Evolutionary conservation across 2,888 invertebrate genomes (phyloP).

Genomic region (Amphipyra berbera): DNA sequence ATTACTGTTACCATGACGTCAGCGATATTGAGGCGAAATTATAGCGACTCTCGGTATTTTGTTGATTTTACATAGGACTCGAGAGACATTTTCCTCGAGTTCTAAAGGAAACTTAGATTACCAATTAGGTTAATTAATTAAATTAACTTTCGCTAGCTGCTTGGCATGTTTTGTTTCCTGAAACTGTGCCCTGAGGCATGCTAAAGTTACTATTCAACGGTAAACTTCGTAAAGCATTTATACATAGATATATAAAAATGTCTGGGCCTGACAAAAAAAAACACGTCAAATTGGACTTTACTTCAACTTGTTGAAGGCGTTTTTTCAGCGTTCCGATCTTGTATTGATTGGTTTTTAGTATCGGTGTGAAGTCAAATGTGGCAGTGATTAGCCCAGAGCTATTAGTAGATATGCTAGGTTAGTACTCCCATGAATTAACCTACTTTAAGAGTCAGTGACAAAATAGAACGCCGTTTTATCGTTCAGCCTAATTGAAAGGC

Average conservation of each 20-base stretch:
- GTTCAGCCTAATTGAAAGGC: constrained; percentile 17
- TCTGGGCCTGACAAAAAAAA: too few relatives aligned
- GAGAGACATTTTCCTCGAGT: background rate
- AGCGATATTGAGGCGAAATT: too few relatives aligned
- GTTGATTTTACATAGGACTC: too few relatives aligned
- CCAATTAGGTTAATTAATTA: background rate
- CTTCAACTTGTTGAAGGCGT: background rate
- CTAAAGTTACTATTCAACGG: background rate
- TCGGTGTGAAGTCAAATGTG: background rate
- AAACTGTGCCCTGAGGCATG: background rate
- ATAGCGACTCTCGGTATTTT: too few relatives aligned
- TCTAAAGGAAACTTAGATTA: background rate
- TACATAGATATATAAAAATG: too few relatives aligned
- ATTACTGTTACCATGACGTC: too few relatives aligned
- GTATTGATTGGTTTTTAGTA: background rate
- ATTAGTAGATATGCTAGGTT: background rate
- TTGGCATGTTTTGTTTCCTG: background rate
- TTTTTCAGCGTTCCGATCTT: background rate
- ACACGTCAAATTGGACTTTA: background rate
- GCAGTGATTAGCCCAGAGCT: background rate
- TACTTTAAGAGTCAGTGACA: constrained; percentile 1
- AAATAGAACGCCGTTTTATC: background rate
- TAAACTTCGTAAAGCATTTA: too few relatives aligned
- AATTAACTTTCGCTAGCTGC: constrained; percentile 10
- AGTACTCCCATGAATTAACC: constrained; percentile 8